A percentile compares a stretch with the other conserved stretches of the same genome.
Conservation (phyloP, 1,140 invertebrate genomes). For the Drosophila nikananu region DNA sequence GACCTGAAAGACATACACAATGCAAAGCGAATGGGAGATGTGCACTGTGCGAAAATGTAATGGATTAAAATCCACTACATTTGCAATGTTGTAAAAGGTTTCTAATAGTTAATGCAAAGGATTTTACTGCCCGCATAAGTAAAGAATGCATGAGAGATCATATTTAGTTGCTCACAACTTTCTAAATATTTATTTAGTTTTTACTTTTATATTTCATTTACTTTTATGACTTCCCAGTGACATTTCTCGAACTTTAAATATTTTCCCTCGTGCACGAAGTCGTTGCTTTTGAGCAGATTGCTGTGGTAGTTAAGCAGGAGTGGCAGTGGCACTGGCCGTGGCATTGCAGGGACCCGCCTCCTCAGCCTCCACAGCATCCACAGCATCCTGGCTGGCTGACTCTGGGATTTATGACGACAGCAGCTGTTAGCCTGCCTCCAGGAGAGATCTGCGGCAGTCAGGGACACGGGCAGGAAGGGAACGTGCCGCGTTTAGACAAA, state of each 20-base stretch:
- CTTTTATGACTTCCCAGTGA: too few species aligned
- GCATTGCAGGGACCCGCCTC: constrained; percentile 19
- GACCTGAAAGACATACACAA: constrained; percentile 78
- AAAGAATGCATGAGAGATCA: too few species aligned
- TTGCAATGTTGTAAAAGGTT: background rate
- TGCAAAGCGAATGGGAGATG: constrained; percentile 41
- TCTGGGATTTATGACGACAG: constrained; percentile 75
- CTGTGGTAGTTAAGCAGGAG: constrained; percentile 36
- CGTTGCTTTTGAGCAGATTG: constrained; percentile 56
- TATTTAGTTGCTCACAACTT: background rate
- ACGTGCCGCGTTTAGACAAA: constrained; percentile 60
- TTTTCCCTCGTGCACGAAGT: constrained; percentile 5
- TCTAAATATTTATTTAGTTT: background rate
- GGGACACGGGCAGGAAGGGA: constrained; percentile 7
- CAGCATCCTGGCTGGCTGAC: constrained; percentile 23
- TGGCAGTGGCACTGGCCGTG: constrained; percentile 30
- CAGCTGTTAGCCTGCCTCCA: constrained; percentile 61
- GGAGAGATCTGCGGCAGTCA: constrained; percentile 18
- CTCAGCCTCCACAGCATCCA: background rate
- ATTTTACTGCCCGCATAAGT: too few species aligned
- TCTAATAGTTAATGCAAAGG: background rate
- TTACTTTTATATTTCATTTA: background rate
- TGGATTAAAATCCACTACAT: background rate
- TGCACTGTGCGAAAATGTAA: background rate
- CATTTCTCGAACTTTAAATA: background rate